Evolutionary conservation across 2,888 invertebrate species (phyloP).

Genomic region (Polyploca ridens): DNA sequence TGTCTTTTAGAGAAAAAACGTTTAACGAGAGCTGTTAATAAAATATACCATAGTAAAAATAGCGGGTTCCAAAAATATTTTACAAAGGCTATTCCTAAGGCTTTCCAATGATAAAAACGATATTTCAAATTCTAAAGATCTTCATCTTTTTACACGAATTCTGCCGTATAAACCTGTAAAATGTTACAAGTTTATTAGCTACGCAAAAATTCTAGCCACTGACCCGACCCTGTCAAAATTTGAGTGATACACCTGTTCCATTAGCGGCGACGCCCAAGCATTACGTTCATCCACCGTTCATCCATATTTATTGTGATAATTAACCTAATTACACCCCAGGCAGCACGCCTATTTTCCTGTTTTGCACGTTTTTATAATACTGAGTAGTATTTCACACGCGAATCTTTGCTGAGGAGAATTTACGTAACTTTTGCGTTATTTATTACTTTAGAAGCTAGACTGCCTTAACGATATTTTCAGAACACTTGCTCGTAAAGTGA

Average conservation of each 20-base stretch:
- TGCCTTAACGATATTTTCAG: too few relatives aligned
- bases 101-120: too few relatives aligned
- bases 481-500: too few relatives aligned
- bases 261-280: conserved; percentile 10
- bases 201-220: neutral
- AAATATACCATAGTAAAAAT: too few relatives aligned
- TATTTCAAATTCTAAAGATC: too few relatives aligned
- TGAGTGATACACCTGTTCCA: neutral
- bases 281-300: conserved; percentile 11
- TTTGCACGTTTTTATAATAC: conserved; percentile 9
- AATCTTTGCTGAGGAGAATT: neutral
- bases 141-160: too few relatives aligned
- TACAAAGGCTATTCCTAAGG: too few relatives aligned
- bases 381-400: neutral
- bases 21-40: too few relatives aligned
- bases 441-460: neutral
- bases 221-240: neutral
- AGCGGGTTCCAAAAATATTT: too few relatives aligned
- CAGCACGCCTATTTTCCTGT: conserved; percentile 33
- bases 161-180: too few relatives aligned
- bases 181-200: neutral
- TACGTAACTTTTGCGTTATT: neutral
- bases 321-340: conserved; percentile 20
- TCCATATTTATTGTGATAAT: conserved; percentile 13
- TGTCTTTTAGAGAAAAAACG: too few relatives aligned